These are phyloP conservation scores for Nesometra sesokonis DNA, from an alignment of 35 echinoderm and acorn worm genomes.

Conservation along the genomic window DNA sequence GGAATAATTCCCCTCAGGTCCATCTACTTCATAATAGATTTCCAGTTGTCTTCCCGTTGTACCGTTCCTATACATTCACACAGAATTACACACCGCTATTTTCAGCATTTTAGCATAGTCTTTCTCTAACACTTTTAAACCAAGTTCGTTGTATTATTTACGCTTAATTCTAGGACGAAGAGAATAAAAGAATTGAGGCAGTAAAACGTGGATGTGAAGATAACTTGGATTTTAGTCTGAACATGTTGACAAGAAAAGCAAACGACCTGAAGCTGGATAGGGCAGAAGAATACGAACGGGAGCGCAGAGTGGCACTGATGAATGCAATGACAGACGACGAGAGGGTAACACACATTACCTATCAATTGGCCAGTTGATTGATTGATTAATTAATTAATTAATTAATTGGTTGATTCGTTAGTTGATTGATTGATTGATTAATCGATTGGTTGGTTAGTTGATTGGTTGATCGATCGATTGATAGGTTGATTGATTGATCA, in stretches of 20 bases:
- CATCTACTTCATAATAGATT: too few species aligned
- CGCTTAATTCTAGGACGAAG: conserved; percentile 35
- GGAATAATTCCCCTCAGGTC: too few species aligned
- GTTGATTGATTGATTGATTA: neutral
- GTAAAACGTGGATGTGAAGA: conserved; percentile 9
- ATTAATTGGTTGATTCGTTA: neutral
- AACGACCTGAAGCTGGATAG: conserved; percentile 17
- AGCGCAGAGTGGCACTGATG: conserved; percentile 38
- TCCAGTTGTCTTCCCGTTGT: too few species aligned
- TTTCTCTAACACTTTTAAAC: too few species aligned
- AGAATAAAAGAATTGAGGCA: conserved; percentile 34
- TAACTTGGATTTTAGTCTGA: conserved; percentile 26
- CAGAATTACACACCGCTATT: too few species aligned
- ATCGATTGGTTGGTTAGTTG: too few species aligned
- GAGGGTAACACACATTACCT: neutral
- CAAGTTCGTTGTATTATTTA: too few species aligned
- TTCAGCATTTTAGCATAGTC: too few species aligned
- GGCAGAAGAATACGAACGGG: conserved; percentile 25
- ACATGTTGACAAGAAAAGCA: conserved; percentile 5
- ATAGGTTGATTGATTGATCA: too few species aligned
- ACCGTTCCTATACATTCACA: too few species aligned
- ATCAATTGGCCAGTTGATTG: neutral
- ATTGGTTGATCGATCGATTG: too few species aligned
- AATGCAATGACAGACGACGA: conserved; percentile 55
- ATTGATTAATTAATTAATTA: neutral